These are phyloP conservation scores for Onychostruthus taczanowskii DNA, from an alignment of 2,113 vertebrate genomes.

Conservation along the genomic window DNA sequence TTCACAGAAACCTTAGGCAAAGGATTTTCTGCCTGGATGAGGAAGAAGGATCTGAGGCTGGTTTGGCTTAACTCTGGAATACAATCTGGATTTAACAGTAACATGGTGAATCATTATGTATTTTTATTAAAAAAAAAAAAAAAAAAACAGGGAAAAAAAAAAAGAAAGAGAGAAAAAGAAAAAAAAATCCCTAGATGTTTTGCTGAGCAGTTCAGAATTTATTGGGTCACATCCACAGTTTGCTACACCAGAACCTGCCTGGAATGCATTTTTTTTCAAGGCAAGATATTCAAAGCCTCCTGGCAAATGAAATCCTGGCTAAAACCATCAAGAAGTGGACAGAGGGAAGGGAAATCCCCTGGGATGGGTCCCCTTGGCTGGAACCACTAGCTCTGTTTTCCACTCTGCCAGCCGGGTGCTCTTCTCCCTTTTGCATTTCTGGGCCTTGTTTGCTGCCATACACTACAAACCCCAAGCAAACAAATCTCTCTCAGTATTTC, in stretches of 20 bases:
- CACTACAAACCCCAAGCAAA: background rate
- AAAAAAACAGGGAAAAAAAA: background rate
- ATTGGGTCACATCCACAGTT: background rate
- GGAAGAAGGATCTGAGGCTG: background rate
- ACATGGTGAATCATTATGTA: background rate
- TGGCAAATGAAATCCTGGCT: background rate
- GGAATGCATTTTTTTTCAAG: background rate
- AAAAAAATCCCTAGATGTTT: background rate
- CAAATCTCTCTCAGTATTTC: background rate
- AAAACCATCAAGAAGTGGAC: background rate
- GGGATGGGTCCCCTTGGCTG: background rate
- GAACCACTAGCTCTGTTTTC: background rate
- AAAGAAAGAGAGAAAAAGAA: no score
- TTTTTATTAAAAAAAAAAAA: background rate
- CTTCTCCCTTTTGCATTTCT: background rate
- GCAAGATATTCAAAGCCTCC: background rate
- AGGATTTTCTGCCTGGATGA: background rate
- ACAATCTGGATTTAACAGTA: background rate
- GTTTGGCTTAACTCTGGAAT: background rate
- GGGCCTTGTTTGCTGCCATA: background rate
- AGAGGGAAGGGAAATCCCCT: background rate
- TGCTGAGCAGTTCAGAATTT: background rate
- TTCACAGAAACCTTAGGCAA: conserved; percentile 43
- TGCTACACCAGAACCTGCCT: background rate
- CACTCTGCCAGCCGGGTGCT: background rate